A percentile compares a stretch with the other conserved stretches of the same genome.
These are phyloP conservation scores for Scopus umbretta DNA, from an alignment of 2,113 vertebrate genomes.

Conservation along the genomic window DNA sequence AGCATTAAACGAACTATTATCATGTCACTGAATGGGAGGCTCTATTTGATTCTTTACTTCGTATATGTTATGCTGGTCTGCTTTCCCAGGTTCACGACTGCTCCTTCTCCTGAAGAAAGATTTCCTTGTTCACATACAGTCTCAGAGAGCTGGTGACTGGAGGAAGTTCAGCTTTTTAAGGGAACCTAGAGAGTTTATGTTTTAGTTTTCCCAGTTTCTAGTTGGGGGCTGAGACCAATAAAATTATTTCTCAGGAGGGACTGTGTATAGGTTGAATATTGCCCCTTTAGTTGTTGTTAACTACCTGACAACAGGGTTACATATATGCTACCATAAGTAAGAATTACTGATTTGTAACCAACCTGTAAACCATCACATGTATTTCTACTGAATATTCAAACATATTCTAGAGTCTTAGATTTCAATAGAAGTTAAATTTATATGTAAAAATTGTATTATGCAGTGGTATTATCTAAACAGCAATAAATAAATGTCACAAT, in stretches of 20 bases:
- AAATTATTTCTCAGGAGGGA: neutral
- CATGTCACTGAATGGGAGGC: neutral
- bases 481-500: neutral
- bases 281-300: neutral
- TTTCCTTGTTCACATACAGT: neutral
- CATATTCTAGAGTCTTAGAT: neutral
- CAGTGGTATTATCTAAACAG: neutral
- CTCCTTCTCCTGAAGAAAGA: neutral
- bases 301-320: neutral
- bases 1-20: neutral
- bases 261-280: neutral
- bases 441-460: neutral
- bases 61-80: rapidly evolving
- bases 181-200: neutral
- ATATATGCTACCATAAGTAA: neutral
- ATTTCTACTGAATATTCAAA: neutral
- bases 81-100: neutral
- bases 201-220: neutral
- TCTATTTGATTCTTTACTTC: neutral
- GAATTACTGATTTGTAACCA: neutral
- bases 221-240: neutral
- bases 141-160: neutral
- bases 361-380: neutral
- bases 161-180: neutral
- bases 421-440: neutral